Percentiles rank a stretch among this genome's conserved stretches.
Conservation (phyloP, 2,113 vertebrate genomes). For the Eleginops maclovinus region DNA sequence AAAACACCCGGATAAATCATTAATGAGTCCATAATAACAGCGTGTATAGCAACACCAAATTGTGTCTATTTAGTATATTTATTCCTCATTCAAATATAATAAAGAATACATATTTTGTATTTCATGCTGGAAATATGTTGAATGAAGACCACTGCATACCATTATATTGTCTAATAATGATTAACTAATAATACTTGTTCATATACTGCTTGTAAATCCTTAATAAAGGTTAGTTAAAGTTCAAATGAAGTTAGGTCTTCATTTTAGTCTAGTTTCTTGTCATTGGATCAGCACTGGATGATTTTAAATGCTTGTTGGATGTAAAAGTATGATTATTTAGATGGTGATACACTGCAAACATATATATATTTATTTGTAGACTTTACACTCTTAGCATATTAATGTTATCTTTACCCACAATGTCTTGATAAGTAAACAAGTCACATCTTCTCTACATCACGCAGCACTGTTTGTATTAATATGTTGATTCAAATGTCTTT, state of each 20-base stretch:
- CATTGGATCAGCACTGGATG: not conserved
- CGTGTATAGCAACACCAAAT: too few relatives aligned
- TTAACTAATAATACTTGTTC: not conserved
- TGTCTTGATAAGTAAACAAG: not conserved
- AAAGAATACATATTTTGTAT: not conserved
- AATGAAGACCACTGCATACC: not conserved
- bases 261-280: not conserved
- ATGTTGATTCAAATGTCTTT: slow-evolving; percentile 34
- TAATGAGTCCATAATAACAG: not conserved
- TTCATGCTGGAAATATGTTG: not conserved
- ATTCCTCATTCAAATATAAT: not conserved
- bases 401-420: not conserved
- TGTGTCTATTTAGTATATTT: not conserved
- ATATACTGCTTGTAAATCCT: not conserved
- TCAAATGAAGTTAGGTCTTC: not conserved
- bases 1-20: not conserved
- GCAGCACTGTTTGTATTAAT: slow-evolving; percentile 16
- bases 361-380: not conserved
- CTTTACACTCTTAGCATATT: not conserved
- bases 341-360: not conserved
- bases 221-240: not conserved
- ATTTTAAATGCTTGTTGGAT: not conserved
- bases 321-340: not conserved
- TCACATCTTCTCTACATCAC: not conserved
- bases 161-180: not conserved